Evolutionary conservation across 2,797 vertebrate genomes (phyloP).

Genomic region (Sebastes kiyomatsui): DNA sequence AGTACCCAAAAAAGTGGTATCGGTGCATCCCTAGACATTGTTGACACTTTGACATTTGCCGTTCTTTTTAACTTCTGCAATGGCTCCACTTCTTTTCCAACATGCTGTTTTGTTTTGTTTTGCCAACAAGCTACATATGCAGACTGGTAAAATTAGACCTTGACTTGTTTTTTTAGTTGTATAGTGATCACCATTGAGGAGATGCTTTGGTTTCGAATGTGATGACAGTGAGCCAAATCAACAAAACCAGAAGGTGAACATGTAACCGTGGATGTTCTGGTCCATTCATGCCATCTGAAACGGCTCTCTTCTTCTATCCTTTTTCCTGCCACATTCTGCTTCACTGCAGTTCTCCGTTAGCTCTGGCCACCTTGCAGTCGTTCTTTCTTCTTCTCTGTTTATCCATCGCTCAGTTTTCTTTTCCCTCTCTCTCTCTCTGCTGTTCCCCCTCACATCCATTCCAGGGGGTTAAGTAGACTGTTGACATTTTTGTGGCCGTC

Average conservation of each 20-base stretch:
- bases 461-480: conserved; percentile 74
- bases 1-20: too few relatives aligned
- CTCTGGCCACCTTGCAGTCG: conserved; percentile 51
- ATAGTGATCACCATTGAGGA: neutral
- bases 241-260: neutral
- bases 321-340: neutral
- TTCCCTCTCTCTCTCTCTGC: conserved; percentile 23
- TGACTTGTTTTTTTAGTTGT: neutral
- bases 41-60: neutral
- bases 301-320: neutral
- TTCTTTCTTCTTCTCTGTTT: conserved; percentile 39
- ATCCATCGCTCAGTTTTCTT: conserved; percentile 42
- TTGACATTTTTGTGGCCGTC: conserved; percentile 76
- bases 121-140: neutral
- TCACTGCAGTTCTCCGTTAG: conserved; percentile 12
- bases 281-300: neutral
- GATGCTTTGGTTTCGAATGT: neutral
- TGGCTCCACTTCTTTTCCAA: neutral
- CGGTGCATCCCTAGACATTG: too few relatives aligned
- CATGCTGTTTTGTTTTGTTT: neutral
- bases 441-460: conserved; percentile 58
- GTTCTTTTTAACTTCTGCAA: neutral
- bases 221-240: neutral
- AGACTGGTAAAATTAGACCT: neutral
- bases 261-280: neutral